These are phyloP conservation scores for Apantesis nais DNA, from an alignment of 2,888 invertebrate genomes.

Conservation along the genomic window DNA sequence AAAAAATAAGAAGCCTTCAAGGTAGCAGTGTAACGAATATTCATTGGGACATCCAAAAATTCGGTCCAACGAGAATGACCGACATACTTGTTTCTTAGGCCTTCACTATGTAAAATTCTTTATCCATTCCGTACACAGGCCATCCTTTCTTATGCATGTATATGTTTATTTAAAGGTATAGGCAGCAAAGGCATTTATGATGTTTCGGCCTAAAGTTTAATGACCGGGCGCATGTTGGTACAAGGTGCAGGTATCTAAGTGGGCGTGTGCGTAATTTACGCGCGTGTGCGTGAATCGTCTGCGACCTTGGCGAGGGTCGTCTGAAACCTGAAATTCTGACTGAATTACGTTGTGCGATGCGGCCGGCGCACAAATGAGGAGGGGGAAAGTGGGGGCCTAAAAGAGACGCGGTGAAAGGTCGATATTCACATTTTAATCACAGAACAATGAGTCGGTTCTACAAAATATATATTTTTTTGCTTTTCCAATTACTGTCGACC, in stretches of 20 bases:
- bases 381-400: conserved; percentile 28
- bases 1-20: too few relatives aligned
- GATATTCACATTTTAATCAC: conserved; percentile 67
- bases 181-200: conserved; percentile 24
- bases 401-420: conserved; percentile 53
- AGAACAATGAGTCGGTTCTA: conserved; percentile 54
- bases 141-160: conserved; percentile 9
- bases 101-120: not conserved
- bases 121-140: conserved; percentile 27
- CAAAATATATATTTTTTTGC: conserved; percentile 20
- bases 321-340: conserved; percentile 70
- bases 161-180: conserved; percentile 17
- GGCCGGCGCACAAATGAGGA: conserved; percentile 43
- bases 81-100: not conserved
- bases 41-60: too few relatives aligned
- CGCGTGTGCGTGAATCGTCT: conserved; percentile 71
- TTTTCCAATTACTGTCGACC: conserved; percentile 15
- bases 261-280: conserved; percentile 52
- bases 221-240: conserved; percentile 54
- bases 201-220: conserved; percentile 59
- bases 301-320: conserved; percentile 82
- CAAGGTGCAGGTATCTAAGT: conserved; percentile 55
- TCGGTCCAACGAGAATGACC: too few relatives aligned
- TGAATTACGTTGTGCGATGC: conserved; percentile 58
- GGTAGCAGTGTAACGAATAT: too few relatives aligned